A percentile compares a stretch with the other conserved stretches of the same genome.
These are phyloP conservation scores for Urophycis tenuis DNA, from an alignment of 2,797 vertebrate genomes.

Conservation along the genomic window DNA sequence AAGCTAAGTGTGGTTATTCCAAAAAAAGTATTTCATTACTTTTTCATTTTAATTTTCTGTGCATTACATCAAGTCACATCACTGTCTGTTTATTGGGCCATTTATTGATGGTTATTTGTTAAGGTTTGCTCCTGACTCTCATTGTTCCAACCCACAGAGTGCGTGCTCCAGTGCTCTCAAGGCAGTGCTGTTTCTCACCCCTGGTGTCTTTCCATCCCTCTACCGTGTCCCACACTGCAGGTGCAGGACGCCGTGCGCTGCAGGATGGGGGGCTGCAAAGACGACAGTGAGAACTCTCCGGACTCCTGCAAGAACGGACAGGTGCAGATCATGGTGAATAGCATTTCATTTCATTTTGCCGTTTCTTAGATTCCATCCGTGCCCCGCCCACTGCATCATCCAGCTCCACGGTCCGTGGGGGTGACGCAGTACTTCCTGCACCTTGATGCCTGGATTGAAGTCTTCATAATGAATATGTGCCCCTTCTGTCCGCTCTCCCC, in stretches of 20 bases:
- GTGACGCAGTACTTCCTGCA: not conserved
- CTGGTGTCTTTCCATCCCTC: not conserved
- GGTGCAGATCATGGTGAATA: constrained; percentile 99
- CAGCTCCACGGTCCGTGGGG: not conserved
- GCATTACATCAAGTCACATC: too few species aligned
- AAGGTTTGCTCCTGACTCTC: too few species aligned
- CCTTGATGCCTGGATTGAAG: not conserved
- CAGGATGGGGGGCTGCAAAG: constrained; percentile 91
- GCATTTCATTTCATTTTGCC: constrained; percentile 70
- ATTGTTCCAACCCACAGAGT: too few species aligned
- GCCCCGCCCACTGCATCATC: not conserved
- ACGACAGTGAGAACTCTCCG: constrained; percentile 96
- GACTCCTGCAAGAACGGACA: constrained; percentile 99
- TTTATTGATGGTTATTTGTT: too few species aligned
- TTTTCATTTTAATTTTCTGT: too few species aligned
- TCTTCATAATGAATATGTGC: not conserved
- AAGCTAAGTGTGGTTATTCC: too few species aligned
- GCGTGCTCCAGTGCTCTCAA: too few species aligned
- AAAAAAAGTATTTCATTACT: too few species aligned
- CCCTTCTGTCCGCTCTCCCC: not conserved
- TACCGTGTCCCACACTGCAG: constrained; percentile 52
- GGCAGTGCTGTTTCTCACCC: too few species aligned
- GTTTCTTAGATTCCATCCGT: constrained; percentile 6
- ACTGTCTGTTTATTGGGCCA: too few species aligned
- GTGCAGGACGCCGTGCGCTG: constrained; percentile 97